Evolutionary conservation across 2,797 vertebrate species (phyloP), one percentile per base, ranked within the genome.

Genomic region (Anas acuta): DNA sequence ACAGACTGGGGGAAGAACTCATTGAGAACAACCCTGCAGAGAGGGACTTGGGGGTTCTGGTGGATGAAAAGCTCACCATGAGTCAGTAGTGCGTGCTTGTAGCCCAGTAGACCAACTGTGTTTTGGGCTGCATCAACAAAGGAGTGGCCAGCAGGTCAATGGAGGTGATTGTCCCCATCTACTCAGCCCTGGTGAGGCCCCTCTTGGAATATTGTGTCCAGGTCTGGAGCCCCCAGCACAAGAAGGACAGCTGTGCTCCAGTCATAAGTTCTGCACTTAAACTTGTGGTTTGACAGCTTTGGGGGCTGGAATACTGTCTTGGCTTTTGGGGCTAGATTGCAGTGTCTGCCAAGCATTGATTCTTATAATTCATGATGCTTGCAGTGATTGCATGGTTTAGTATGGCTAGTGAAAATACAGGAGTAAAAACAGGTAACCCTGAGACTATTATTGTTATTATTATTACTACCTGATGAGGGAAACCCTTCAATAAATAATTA

Each of bases 401-500:
- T 41, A n/a, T 25, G 15, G 13, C 6, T 3, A 8, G 26, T 39
- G 39, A 66, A 84, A 87, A 89, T 45, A 73, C 3, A 19, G 6
- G 20, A 73, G 23, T 33, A 89, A 90, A 69, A 62, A 69, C 7
- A 71, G 10, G 56, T 85, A 83, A 89, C 57, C 1, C 37, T 58
- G 16, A 8, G 37, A 41, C 58, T 91, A 3, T 61, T 60, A 49
- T 66, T 51, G 61, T 57, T 79, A 49, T 66, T 51, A 61, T 60
- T 79, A 20, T 76, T 82, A 30, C 43, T 45, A 65, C 41, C 32
- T 90, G 45, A 49, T 49, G 28, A 51, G 74, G 32, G 45, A 89
- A 89, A 39, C 17, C 9, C 43, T 95, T 83, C 30, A 43, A 80
- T 93, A 89, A 93, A 94, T 87, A 79, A 89, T 90, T 78, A 61